Evolutionary conservation across 2,888 invertebrate genomes (phyloP).

Genomic region (Pimpla rufipes): DNA sequence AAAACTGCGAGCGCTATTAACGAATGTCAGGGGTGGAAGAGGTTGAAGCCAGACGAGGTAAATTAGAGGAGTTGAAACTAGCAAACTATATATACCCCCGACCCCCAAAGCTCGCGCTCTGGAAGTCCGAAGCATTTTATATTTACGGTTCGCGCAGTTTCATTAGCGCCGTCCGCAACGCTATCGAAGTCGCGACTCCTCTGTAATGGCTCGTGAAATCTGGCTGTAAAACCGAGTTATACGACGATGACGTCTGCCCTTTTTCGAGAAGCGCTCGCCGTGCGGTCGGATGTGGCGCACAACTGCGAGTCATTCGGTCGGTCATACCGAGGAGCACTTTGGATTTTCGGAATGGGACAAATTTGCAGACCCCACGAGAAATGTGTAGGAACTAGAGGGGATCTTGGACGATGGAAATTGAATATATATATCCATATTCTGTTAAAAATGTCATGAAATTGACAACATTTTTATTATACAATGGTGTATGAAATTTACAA

Average conservation of each 20-base stretch:
- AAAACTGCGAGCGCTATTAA: conserved; percentile 40
- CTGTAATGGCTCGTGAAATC: conserved; percentile 48
- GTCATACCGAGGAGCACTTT: too few relatives aligned
- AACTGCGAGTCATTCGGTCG: neutral
- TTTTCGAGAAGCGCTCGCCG: conserved; percentile 19
- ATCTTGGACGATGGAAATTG: too few relatives aligned
- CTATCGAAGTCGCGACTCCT: conserved; percentile 24
- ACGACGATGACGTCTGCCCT: conserved; percentile 51
- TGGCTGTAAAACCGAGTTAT: conserved; percentile 38
- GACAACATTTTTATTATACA: too few relatives aligned
- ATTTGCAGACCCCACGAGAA: too few relatives aligned
- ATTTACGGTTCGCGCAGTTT: conserved; percentile 41
- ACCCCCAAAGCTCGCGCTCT: neutral
- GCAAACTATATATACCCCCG: neutral
- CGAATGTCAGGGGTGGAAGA: conserved; percentile 29
- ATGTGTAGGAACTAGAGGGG: too few relatives aligned
- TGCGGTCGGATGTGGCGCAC: neutral
- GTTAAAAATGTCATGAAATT: too few relatives aligned
- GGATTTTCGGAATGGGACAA: too few relatives aligned
- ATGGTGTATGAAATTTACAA: too few relatives aligned
- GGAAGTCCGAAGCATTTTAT: conserved; percentile 35
- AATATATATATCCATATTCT: too few relatives aligned
- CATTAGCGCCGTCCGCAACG: conserved; percentile 18
- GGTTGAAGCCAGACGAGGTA: conserved; percentile 18
- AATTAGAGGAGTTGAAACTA: conserved; percentile 48